Base-by-base conservation (phyloP, 2,113 vertebrate species). In the Chiloscyllium plagiosum region DNA sequence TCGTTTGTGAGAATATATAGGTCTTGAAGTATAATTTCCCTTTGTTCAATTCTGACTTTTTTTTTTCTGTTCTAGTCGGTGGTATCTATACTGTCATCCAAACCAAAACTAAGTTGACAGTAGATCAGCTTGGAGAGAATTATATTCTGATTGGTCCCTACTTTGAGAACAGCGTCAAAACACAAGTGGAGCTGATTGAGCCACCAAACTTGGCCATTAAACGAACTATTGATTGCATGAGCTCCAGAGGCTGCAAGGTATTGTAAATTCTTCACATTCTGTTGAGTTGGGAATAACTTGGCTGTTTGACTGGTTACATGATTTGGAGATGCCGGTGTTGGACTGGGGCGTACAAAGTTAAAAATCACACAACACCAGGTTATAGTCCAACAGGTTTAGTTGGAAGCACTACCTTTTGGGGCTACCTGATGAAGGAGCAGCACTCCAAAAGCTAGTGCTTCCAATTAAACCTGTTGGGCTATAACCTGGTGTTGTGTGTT, bases 21-120 rank as follows among this genome's bases (percentile, higher is more conserved):
- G 5, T 17, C n/a, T 93, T 37, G 65, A 93, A 66, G 29, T n/a
- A 37, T 68, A 22, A 47, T 47, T 47, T 93, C 65, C 61, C 89
- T 66, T 65, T 66, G 17, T 93, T 92, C 33, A 93, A 33, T 66
- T 95, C 94, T 70, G n/a, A 70, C 66, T 95, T 8, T 56, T 80
- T 80, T 70, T 3, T 22, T 17, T 95, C 86, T 66, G 68, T 95
- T 96, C 15, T 96, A 99, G 99, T 99, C 96, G 98, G 99, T 37
- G 99, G 99, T 96, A 99, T 99, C 97, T 99, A 99, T 97, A 99
- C 99, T 0, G 98, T 99, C 97, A 98, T 99, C 97, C 99, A 99
- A 97, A 99, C 98, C 69, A 99, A 99, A 97, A 98, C 98, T 13
- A 98, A 98, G 96, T 97, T 99, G 97, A 99, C 98, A 0, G 97